These are phyloP conservation scores for Ochropleura plecta DNA, from an alignment of 2,888 invertebrate species.

Conservation along the genomic window DNA sequence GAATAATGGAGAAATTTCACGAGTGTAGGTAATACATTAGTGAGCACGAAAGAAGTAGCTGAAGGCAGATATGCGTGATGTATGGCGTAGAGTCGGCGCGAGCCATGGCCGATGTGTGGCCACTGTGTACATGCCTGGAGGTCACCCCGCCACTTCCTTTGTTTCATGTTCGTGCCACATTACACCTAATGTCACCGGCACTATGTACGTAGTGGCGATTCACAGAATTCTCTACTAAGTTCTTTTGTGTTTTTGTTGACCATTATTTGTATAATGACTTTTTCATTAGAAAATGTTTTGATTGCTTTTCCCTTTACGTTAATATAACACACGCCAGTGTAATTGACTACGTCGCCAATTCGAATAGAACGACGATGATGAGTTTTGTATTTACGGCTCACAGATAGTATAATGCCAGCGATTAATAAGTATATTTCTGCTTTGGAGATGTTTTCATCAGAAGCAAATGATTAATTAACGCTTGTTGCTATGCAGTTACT, in stretches of 20 bases:
- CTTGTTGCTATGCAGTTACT: conserved; percentile 4
- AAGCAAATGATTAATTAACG: conserved; percentile 5
- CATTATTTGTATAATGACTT: conserved; percentile 54
- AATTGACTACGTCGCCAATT: not conserved
- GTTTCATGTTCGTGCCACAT: conserved; percentile 55
- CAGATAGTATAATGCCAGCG: not conserved
- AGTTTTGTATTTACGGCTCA: not conserved
- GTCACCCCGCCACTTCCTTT: conserved; percentile 49
- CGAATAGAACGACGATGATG: not conserved
- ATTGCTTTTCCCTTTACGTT: conserved; percentile 41
- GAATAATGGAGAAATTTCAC: conserved; percentile 35
- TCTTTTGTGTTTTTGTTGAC: conserved; percentile 48
- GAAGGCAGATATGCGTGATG: conserved; percentile 47
- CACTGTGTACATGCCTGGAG: conserved; percentile 34
- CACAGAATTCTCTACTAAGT: conserved; percentile 48
- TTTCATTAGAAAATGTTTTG: conserved; percentile 48
- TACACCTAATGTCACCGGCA: conserved; percentile 52
- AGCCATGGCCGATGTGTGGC: conserved; percentile 11
- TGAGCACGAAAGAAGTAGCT: conserved; percentile 26
- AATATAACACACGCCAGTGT: conserved; percentile 22
- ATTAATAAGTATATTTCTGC: not conserved
- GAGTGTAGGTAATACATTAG: conserved; percentile 15
- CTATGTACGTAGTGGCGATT: conserved; percentile 21
- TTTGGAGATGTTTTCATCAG: conserved; percentile 5
- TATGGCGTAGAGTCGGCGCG: not conserved